These are phyloP conservation scores for Clanis bilineata DNA, from an alignment of 2,888 invertebrate genomes.

Conservation along the genomic window DNA sequence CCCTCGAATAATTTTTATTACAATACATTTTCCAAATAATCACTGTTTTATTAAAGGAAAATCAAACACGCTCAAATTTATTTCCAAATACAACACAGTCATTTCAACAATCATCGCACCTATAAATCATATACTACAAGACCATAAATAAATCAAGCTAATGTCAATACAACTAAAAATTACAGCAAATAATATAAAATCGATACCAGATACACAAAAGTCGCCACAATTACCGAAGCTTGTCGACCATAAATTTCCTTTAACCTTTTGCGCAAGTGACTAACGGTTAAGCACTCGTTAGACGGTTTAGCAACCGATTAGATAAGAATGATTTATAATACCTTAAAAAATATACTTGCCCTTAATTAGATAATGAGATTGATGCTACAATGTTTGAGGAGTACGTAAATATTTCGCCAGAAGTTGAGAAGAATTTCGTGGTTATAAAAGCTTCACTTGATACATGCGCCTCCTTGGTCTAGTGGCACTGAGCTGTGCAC, in stretches of 20 bases:
- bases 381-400: not conserved
- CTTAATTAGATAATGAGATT: not conserved
- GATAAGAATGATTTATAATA: constrained; percentile 17
- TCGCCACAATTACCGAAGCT: constrained; percentile 7
- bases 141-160: not conserved
- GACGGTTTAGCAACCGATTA: constrained; percentile 10
- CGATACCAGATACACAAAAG: not conserved
- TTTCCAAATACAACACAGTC: no score
- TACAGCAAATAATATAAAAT: not conserved
- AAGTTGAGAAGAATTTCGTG: not conserved
- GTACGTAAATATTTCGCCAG: not conserved
- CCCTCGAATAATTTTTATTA: no score
- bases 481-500: no score
- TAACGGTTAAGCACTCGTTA: constrained; percentile 7
- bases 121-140: not conserved
- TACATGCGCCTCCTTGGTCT: no score
- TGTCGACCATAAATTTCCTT: constrained; percentile 11
- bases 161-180: not conserved
- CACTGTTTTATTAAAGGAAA: no score
- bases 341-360: constrained; percentile 10
- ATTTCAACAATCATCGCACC: no score
- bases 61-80: no score
- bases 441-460: not conserved
- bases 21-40: no score
- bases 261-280: constrained; percentile 15